A percentile compares a stretch with the other conserved stretches of the same genome.
Evolutionary conservation across 2,888 invertebrate species (phyloP).

Genomic region (Hirtodrosophila cameraria): DNA sequence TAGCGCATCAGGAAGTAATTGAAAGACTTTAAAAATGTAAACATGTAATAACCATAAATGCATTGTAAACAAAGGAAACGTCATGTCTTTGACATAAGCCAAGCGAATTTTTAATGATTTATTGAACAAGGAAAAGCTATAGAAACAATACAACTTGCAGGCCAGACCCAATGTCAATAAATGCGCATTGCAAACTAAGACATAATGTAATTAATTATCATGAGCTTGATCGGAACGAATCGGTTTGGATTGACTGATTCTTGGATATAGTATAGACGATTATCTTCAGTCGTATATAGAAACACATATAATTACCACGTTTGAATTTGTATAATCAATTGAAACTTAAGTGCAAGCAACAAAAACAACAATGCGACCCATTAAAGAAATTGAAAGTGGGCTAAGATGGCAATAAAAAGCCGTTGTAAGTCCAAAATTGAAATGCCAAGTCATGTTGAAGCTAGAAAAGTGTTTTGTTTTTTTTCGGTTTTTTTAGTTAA

Average conservation of each 20-base stretch:
- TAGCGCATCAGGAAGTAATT: conserved; percentile 25
- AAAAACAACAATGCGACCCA: background rate
- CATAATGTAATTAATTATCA: conserved; percentile 35
- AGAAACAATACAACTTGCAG: conserved; percentile 31
- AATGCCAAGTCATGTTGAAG: conserved; percentile 53
- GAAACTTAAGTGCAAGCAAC: too few relatives aligned
- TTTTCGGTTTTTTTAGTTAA: background rate
- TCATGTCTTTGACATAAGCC: conserved; percentile 30
- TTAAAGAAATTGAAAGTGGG: conserved; percentile 55
- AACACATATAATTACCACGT: too few relatives aligned
- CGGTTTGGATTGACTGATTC: conserved; percentile 16
- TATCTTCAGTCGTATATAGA: too few relatives aligned
- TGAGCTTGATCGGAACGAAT: conserved; percentile 22
- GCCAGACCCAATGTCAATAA: conserved; percentile 9
- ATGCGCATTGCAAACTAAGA: conserved; percentile 40
- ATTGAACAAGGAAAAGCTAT: conserved; percentile 51
- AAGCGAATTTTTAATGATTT: conserved; percentile 36
- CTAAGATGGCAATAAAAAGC: conserved; percentile 1
- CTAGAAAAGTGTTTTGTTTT: conserved; percentile 26
- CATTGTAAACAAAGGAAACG: conserved; percentile 40
- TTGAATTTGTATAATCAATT: too few relatives aligned
- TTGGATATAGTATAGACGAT: background rate
- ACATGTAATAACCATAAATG: background rate
- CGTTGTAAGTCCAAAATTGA: background rate
- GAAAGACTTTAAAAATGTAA: conserved; percentile 3